A percentile compares a stretch with the other conserved stretches of the same genome.
These are phyloP conservation scores for Drosophila novamexicana DNA, from an alignment of 1,140 invertebrate species.

Conservation along the genomic window DNA sequence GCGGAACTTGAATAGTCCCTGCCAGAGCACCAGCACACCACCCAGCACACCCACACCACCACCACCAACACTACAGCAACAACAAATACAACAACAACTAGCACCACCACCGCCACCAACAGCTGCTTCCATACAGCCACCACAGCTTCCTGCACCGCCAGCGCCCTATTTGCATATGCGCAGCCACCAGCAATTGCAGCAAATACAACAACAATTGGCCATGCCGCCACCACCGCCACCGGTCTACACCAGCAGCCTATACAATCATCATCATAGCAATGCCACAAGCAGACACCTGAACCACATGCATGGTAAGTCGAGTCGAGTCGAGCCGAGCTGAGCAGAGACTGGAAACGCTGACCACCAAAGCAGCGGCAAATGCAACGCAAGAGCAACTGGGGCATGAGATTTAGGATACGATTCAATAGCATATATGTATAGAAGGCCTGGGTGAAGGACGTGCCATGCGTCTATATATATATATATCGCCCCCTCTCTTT, in stretches of 20 bases:
- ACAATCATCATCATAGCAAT: slow-evolving; percentile 64
- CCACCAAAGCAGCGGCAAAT: slow-evolving; percentile 6
- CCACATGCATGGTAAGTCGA: slow-evolving; percentile 73
- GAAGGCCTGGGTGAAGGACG: no score
- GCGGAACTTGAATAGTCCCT: slow-evolving; percentile 68
- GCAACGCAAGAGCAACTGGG: slow-evolving; percentile 7
- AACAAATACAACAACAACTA: slow-evolving; percentile 22
- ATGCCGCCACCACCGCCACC: slow-evolving; percentile 75
- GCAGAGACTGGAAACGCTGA: slow-evolving; percentile 8
- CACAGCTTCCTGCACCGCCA: slow-evolving; percentile 59
- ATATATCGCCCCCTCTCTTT: no score
- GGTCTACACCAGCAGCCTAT: slow-evolving; percentile 63
- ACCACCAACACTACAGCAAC: slow-evolving; percentile 34
- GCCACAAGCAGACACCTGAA: slow-evolving; percentile 55
- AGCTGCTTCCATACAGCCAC: slow-evolving; percentile 50
- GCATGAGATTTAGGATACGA: not conserved
- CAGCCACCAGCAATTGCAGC: slow-evolving; percentile 49
- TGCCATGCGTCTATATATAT: no score
- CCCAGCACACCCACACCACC: slow-evolving; percentile 71
- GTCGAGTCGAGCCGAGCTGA: not conserved
- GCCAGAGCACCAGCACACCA: slow-evolving; percentile 68
- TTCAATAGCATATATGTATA: not conserved
- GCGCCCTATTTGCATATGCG: slow-evolving; percentile 66
- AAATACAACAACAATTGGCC: slow-evolving; percentile 66
- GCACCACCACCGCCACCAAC: slow-evolving; percentile 21